phyloP scores from a whole-genome alignment of 2,888 invertebrate species.

The Drosophila kambysellisi region DNA sequence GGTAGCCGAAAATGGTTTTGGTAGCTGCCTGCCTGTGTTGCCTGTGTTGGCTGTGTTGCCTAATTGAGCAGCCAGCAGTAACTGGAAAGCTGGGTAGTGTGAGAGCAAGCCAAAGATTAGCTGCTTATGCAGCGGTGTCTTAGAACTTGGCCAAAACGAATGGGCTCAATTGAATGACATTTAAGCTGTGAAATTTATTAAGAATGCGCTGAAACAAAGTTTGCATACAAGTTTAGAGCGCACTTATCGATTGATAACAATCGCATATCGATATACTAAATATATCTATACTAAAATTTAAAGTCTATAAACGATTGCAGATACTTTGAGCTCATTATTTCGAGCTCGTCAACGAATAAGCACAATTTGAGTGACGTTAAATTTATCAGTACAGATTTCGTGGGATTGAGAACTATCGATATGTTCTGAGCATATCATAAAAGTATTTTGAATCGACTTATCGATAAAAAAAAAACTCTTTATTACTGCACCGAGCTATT shows the following conservation, averaged over 20 bases:
- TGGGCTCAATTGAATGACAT: neutral
- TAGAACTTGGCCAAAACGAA: conserved; percentile 35
- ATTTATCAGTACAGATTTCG: neutral
- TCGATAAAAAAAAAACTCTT: conserved; percentile 35
- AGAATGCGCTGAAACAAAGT: neutral
- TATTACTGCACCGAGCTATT: conserved; percentile 31
- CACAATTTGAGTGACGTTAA: neutral
- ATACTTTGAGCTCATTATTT: neutral
- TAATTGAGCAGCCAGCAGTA: conserved; percentile 54
- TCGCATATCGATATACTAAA: neutral
- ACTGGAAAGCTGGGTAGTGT: conserved; percentile 27
- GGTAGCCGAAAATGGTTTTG: conserved; percentile 75
- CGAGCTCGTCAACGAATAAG: neutral
- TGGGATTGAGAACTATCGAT: neutral
- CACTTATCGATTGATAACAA: conserved; percentile 4
- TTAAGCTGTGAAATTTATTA: conserved; percentile 6
- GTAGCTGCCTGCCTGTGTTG: conserved; percentile 38
- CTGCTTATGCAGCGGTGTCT: conserved; percentile 29
- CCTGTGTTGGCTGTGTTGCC: conserved; percentile 42
- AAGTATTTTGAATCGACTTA: conserved; percentile 33
- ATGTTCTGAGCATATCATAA: neutral
- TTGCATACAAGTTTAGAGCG: conserved; percentile 1
- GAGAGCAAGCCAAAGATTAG: conserved; percentile 31
- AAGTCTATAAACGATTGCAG: neutral
- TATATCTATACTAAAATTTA: neutral